Percentiles rank a stretch among this genome's conserved stretches.
phyloP scores from a whole-genome alignment of 2,113 vertebrate species.

The Thermophis baileyi region DNA sequence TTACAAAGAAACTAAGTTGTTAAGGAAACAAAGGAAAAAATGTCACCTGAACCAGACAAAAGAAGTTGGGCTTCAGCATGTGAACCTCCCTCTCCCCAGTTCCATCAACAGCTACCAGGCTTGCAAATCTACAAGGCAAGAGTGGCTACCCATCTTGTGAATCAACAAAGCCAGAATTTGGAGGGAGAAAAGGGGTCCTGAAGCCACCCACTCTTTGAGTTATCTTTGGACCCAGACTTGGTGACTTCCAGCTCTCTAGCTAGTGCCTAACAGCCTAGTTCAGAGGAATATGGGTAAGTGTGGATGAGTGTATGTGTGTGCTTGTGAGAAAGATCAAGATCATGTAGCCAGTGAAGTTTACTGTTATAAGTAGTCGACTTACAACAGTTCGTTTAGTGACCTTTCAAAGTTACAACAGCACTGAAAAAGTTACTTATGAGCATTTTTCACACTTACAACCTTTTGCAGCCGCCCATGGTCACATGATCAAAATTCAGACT shows the following conservation, averaged over 20 bases:
- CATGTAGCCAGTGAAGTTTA: background rate
- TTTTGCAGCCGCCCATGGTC: no score
- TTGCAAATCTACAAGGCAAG: background rate
- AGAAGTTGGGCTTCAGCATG: background rate
- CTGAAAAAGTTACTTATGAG: background rate
- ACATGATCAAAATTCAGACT: background rate
- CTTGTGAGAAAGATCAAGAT: background rate
- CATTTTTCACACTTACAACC: background rate
- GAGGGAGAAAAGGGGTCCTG: background rate
- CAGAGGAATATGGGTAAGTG: background rate
- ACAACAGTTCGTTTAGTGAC: background rate
- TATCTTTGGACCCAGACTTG: background rate
- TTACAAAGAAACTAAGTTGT: background rate
- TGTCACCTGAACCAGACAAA: background rate
- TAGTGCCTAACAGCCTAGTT: background rate
- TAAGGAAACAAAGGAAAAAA: background rate
- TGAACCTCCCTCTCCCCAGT: background rate
- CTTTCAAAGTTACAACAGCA: background rate
- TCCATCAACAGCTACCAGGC: background rate
- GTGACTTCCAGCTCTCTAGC: background rate
- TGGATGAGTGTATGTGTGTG: background rate
- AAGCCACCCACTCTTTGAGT: background rate
- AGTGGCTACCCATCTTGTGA: background rate
- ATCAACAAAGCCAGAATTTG: background rate
- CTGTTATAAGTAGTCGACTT: background rate